These are phyloP conservation scores for Chromoteleia sp. DNA, from an alignment of 2,888 invertebrate species.

Conservation along the genomic window DNA sequence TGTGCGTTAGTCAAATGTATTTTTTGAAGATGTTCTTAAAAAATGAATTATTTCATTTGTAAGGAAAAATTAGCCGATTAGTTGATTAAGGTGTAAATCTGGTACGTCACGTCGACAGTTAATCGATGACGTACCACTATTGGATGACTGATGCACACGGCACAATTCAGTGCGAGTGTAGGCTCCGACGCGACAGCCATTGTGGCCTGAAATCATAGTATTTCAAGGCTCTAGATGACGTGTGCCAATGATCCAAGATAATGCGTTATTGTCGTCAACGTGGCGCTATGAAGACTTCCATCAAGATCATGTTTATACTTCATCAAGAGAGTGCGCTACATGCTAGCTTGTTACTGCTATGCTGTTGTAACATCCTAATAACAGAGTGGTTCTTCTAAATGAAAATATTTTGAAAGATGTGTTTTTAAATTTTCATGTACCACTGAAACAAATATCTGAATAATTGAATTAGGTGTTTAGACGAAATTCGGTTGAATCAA, in stretches of 20 bases:
- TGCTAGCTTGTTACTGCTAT: conserved; percentile 17
- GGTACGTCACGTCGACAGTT: conserved; percentile 50
- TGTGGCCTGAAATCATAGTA: conserved; percentile 55
- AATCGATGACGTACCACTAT: conserved; percentile 61
- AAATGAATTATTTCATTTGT: conserved; percentile 13
- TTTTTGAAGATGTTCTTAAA: neutral
- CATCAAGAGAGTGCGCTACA: conserved; percentile 33
- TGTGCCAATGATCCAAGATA: conserved; percentile 65
- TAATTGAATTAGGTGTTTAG: no score
- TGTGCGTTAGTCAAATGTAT: neutral
- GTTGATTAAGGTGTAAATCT: conserved; percentile 48
- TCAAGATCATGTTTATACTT: conserved; percentile 48
- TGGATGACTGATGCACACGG: conserved; percentile 58
- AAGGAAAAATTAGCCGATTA: conserved; percentile 50
- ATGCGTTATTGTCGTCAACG: conserved; percentile 52
- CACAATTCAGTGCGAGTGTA: conserved; percentile 53
- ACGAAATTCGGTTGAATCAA: no score
- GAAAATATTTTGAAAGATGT: no score
- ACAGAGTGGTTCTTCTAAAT: no score
- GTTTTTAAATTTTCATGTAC: no score
- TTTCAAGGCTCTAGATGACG: conserved; percentile 56
- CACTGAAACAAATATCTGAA: no score
- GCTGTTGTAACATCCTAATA: neutral
- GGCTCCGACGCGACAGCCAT: conserved; percentile 54
- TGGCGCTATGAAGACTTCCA: conserved; percentile 44